Conservation (phyloP, 2,797 vertebrate genomes). For the Brotula barbata region DNA sequence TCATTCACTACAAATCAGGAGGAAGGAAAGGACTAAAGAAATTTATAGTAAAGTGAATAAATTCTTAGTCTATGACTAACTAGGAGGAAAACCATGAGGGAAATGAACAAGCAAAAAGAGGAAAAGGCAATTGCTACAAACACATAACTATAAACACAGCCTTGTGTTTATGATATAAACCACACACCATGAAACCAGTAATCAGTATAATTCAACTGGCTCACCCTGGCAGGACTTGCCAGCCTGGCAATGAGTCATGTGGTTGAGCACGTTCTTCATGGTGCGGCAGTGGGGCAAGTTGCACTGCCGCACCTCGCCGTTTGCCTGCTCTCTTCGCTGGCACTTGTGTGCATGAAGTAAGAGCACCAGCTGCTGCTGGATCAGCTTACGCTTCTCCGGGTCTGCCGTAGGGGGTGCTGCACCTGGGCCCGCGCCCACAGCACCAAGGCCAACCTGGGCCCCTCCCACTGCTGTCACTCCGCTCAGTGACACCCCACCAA, state of each 20-base stretch:
- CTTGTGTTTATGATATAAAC: conserved; percentile 26
- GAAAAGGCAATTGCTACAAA: conserved; percentile 11
- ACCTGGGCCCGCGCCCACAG: conserved; percentile 79
- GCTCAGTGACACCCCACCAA: conserved; percentile 54
- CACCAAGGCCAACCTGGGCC: conserved; percentile 74
- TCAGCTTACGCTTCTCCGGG: conserved; percentile 97
- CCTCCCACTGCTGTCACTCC: conserved; percentile 60
- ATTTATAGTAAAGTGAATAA: too few species aligned
- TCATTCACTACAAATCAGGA: conserved; percentile 32
- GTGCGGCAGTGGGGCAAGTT: conserved; percentile 97
- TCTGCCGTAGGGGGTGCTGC: conserved; percentile 91
- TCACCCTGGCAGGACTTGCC: conserved; percentile 98
- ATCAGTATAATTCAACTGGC: conserved; percentile 47
- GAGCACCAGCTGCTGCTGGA: conserved; percentile 97
- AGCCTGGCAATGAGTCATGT: conserved; percentile 98
- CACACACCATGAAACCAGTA: conserved; percentile 21
- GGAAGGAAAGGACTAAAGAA: too few species aligned
- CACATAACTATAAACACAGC: conserved; percentile 19
- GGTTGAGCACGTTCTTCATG: conserved; percentile 99
- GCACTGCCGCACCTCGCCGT: conserved; percentile 93
- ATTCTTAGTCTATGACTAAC: conserved; percentile 20
- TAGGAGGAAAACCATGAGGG: conserved; percentile 17
- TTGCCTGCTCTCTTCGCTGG: conserved; percentile 94
- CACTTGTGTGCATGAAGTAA: conserved; percentile 97
- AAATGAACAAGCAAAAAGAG: conserved; percentile 22